Evolutionary conservation across 2,113 vertebrate genomes (phyloP).

Genomic region (Catagonus wagneri): DNA sequence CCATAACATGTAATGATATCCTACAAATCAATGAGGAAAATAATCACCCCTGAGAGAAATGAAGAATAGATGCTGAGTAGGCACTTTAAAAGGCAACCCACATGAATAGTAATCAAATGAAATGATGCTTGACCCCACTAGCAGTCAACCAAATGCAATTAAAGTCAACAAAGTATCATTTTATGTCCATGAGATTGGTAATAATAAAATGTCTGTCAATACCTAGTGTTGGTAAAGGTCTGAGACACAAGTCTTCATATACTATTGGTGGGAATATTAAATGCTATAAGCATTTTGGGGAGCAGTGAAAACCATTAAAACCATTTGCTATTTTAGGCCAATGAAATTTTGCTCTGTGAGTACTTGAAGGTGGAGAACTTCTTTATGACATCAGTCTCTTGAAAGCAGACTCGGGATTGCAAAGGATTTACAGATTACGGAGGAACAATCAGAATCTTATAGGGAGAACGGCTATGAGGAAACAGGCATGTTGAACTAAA

Average conservation of each 20-base stretch:
- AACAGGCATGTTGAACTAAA: background rate
- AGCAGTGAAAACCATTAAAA: background rate
- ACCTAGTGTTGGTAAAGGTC: background rate
- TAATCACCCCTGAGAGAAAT: background rate
- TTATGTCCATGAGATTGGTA: background rate
- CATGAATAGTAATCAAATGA: background rate
- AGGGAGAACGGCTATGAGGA: background rate
- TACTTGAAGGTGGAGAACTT: background rate
- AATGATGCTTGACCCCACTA: background rate
- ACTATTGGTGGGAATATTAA: background rate
- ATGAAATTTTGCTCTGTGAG: background rate
- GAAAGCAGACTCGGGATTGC: background rate
- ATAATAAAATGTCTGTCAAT: background rate
- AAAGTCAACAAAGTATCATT: background rate
- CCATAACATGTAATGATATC: background rate
- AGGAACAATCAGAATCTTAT: background rate
- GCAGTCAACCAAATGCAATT: background rate
- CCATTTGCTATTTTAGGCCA: background rate
- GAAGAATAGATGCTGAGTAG: background rate
- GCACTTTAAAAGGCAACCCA: background rate
- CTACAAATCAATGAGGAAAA: conserved; percentile 7
- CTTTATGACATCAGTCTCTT: background rate
- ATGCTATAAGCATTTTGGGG: background rate
- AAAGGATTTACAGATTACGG: background rate
- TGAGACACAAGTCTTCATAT: background rate